A percentile compares a stretch with the other conserved stretches of the same genome.
Evolutionary conservation across 2,797 vertebrate genomes (phyloP).

Genomic region (Gobionotothen gibberifrons): DNA sequence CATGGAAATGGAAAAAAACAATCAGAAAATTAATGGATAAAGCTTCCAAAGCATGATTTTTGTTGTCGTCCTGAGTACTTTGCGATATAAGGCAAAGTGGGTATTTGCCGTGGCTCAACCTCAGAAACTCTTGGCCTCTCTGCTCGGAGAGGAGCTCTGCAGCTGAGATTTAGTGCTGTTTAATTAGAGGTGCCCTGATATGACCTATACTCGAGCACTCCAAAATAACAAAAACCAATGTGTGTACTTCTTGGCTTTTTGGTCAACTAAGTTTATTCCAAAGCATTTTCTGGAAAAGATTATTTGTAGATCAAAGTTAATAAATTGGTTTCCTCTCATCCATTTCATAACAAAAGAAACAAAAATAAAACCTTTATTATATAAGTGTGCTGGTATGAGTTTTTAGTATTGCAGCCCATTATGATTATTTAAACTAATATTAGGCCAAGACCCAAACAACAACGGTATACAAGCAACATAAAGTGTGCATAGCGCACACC

Average conservation of each 20-base stretch:
- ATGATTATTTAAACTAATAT: constrained; percentile 15
- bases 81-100: constrained; percentile 52
- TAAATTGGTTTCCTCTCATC: constrained; percentile 28
- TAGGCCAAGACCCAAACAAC: constrained; percentile 34
- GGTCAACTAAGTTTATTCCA: constrained; percentile 36
- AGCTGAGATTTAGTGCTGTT: constrained; percentile 40
- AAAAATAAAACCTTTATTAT: constrained; percentile 44
- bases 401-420: constrained; percentile 53
- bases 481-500: constrained; percentile 31
- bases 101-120: constrained; percentile 16
- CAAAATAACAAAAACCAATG: constrained; percentile 24
- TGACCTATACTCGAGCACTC: neutral
- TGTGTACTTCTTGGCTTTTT: constrained; percentile 19
- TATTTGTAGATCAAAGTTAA: constrained; percentile 33
- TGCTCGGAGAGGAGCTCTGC: constrained; percentile 31
- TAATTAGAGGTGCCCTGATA: constrained; percentile 31
- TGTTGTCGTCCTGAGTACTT: constrained; percentile 64
- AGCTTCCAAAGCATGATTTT: constrained; percentile 26
- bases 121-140: constrained; percentile 25
- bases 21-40: neutral
- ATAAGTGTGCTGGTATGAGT: constrained; percentile 54
- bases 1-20: constrained; percentile 31
- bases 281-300: constrained; percentile 44
- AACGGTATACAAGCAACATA: constrained; percentile 40
- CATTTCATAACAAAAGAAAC: constrained; percentile 28